phyloP scores from a whole-genome alignment of 2,113 vertebrate species.

The Cercocebus atys region DNA sequence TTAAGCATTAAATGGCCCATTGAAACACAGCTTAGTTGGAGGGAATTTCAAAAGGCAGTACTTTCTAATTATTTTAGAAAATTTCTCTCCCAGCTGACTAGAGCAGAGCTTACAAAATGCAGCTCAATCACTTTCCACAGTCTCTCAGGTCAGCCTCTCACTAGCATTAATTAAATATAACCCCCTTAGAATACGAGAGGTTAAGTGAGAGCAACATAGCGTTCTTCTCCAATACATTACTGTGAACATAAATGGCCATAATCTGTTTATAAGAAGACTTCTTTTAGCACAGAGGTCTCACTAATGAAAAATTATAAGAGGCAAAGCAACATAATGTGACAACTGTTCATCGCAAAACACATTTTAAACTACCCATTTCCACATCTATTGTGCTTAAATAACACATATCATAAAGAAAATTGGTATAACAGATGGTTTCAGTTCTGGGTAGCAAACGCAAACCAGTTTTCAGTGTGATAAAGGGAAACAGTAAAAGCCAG shows the following conservation, averaged over 20 bases:
- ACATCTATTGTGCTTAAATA: constrained; percentile 80
- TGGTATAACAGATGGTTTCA: constrained; percentile 76
- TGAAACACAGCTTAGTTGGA: constrained; percentile 90
- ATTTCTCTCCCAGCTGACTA: constrained; percentile 84
- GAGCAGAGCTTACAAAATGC: constrained; percentile 85
- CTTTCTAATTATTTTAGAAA: constrained; percentile 79
- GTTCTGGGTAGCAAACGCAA: constrained; percentile 58
- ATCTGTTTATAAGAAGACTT: constrained; percentile 61
- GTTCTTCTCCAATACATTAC: constrained; percentile 76
- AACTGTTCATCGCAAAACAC: constrained; percentile 72
- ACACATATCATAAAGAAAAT: constrained; percentile 66
- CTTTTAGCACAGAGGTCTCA: constrained; percentile 56
- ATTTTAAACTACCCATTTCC: constrained; percentile 69
- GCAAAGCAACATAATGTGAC: constrained; percentile 19
- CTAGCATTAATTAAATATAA: constrained; percentile 95
- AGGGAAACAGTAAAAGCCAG: constrained; percentile 69
- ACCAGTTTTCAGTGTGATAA: constrained; percentile 79
- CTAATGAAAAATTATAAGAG: constrained; percentile 73
- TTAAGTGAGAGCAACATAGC: constrained; percentile 87
- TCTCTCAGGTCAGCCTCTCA: constrained; percentile 91
- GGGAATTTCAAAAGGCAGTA: constrained; percentile 84
- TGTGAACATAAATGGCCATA: constrained; percentile 65
- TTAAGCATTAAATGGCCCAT: constrained; percentile 90
- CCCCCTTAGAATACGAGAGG: constrained; percentile 89
- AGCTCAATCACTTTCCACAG: constrained; percentile 87